Percentiles rank a stretch among this genome's conserved stretches.
These are phyloP conservation scores for Huso huso DNA, from an alignment of 2,797 vertebrate species.

Conservation along the genomic window DNA sequence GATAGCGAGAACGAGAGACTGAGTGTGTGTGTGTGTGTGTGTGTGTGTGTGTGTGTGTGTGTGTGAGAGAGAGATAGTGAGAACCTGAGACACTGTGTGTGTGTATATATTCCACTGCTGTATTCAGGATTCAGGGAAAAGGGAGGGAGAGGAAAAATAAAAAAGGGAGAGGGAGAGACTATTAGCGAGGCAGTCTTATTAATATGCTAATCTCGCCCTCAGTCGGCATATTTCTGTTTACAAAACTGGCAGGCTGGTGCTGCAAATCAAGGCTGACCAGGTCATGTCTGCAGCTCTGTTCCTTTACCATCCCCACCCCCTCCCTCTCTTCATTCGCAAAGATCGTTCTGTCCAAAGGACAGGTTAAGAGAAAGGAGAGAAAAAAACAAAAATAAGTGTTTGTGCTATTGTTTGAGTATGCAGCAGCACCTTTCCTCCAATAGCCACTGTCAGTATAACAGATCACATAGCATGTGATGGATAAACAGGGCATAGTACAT, in stretches of 20 bases:
- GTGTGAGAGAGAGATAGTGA: slow-evolving; percentile 30
- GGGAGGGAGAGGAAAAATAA: not conserved
- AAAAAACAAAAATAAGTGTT: not conserved
- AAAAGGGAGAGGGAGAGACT: not conserved
- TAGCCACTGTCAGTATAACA: not conserved
- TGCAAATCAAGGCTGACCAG: slow-evolving; percentile 42
- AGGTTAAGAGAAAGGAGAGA: slow-evolving; percentile 9
- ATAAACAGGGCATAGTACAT: too few species aligned
- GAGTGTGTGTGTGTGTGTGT: not conserved
- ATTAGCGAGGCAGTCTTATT: slow-evolving; percentile 37
- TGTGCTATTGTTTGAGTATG: not conserved
- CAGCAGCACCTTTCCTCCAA: not conserved
- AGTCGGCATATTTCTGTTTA: slow-evolving; percentile 42
- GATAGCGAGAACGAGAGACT: too few species aligned
- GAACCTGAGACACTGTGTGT: not conserved
- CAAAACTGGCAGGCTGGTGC: slow-evolving; percentile 33
- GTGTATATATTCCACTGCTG: slow-evolving; percentile 31
- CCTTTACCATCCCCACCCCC: not conserved
- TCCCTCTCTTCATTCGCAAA: not conserved
- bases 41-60: not conserved
- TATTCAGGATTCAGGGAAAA: slow-evolving; percentile 26
- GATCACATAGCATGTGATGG: too few species aligned
- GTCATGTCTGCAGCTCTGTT: slow-evolving; percentile 16
- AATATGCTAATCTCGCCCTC: slow-evolving; percentile 60
- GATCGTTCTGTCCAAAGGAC: slow-evolving; percentile 6